Conservation (phyloP, 2,113 vertebrate genomes). For the Symphodus melops region DNA sequence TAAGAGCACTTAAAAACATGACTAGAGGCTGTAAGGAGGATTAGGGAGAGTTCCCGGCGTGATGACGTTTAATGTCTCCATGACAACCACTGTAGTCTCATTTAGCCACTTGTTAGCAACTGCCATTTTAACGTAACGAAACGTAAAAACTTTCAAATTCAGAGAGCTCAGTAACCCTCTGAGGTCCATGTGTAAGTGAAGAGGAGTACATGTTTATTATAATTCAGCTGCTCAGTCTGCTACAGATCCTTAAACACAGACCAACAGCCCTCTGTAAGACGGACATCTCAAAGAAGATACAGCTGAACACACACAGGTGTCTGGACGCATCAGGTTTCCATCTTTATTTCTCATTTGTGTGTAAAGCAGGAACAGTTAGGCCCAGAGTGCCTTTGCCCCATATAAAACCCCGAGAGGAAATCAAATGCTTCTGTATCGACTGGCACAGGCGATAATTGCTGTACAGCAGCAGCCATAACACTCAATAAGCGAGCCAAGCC, state of each 20-base stretch:
- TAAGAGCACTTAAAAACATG: too few species aligned
- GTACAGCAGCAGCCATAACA: slow-evolving; percentile 25
- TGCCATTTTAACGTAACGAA: too few species aligned
- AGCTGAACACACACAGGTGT: slow-evolving; percentile 6
- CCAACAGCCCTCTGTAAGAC: neutral
- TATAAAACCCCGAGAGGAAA: slow-evolving; percentile 23
- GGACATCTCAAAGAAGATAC: slow-evolving; percentile 14
- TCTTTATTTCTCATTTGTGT: neutral
- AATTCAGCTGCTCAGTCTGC: neutral
- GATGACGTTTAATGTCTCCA: too few species aligned
- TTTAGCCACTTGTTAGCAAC: too few species aligned
- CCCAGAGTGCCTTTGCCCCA: neutral
- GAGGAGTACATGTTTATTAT: neutral
- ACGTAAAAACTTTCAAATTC: too few species aligned
- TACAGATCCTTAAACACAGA: slow-evolving; percentile 7
- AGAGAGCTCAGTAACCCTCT: too few species aligned
- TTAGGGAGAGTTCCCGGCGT: too few species aligned
- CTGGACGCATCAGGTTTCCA: neutral
- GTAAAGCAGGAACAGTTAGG: slow-evolving; percentile 6
- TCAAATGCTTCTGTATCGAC: slow-evolving; percentile 27
- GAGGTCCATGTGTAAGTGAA: neutral
- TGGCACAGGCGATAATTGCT: slow-evolving; percentile 14
- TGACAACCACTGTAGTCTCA: too few species aligned
- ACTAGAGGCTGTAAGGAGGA: too few species aligned
- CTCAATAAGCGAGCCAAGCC: slow-evolving; percentile 30